Conservation (phyloP, 1,140 invertebrate genomes). For the Trypoxylus dichotomus region DNA sequence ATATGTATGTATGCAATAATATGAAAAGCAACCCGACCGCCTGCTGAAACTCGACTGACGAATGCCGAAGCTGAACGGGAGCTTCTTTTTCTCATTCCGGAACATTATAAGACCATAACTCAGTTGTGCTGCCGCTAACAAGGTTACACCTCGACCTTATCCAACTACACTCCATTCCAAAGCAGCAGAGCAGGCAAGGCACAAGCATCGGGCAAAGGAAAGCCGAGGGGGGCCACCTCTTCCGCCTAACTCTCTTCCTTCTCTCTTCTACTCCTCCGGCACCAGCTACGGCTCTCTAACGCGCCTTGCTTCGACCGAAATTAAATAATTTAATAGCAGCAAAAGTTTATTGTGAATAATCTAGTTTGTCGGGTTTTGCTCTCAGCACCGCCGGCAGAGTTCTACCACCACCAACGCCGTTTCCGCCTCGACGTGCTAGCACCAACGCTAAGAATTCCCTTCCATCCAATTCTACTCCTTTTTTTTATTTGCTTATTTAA, state of each 20-base stretch:
- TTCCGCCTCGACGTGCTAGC: not conserved
- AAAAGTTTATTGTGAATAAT: conserved; percentile 57
- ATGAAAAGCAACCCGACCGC: conserved; percentile 39
- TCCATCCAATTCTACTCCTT: not conserved
- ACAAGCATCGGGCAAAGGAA: not conserved
- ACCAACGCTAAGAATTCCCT: too few relatives aligned
- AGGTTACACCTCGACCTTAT: conserved; percentile 52
- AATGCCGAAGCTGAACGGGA: conserved; percentile 42
- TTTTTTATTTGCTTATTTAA: not conserved
- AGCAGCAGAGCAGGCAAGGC: not conserved
- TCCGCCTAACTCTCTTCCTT: not conserved
- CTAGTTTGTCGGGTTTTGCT: conserved; percentile 47
- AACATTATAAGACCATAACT: conserved; percentile 55
- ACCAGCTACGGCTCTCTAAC: not conserved
- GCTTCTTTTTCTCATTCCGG: conserved; percentile 53
- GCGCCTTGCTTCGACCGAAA: conserved; percentile 44
- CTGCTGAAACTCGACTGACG: conserved; percentile 44
- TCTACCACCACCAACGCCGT: not conserved
- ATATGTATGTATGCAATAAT: not conserved
- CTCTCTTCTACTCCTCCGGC: not conserved
- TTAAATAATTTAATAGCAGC: conserved; percentile 56
- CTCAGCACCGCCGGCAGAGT: not conserved
- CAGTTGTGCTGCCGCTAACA: conserved; percentile 53
- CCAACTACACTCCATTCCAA: conserved; percentile 44
- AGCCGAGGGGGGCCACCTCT: not conserved